These are phyloP conservation scores for Orthonevra nobilis DNA, from an alignment of 2,888 invertebrate genomes.

Conservation along the genomic window DNA sequence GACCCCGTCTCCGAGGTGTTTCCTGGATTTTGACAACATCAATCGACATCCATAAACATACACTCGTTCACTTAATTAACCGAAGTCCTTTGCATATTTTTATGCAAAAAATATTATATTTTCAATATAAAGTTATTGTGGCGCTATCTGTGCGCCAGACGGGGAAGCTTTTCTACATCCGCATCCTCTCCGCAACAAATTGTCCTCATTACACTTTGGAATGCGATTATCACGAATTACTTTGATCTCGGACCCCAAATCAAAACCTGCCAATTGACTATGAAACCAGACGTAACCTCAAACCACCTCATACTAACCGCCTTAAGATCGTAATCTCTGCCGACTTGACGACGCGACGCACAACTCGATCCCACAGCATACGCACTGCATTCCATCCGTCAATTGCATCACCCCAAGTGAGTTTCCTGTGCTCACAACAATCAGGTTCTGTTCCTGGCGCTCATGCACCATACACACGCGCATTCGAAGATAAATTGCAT, in stretches of 20 bases:
- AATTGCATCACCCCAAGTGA: conserved; percentile 32
- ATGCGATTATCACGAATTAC: conserved; percentile 24
- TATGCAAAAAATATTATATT: no score
- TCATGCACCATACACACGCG: background rate
- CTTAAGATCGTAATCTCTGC: conserved; percentile 23
- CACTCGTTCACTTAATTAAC: no score
- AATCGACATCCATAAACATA: no score
- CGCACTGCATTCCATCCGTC: conserved; percentile 42
- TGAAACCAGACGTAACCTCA: conserved; percentile 55
- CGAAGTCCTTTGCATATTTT: no score
- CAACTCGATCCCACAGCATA: conserved; percentile 18
- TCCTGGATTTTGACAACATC: no score
- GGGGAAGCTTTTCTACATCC: no score
- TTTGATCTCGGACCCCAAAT: conserved; percentile 39
- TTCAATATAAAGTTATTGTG: no score
- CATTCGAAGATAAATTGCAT: conserved; percentile 29
- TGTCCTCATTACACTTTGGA: conserved; percentile 24
- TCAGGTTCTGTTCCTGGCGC: conserved; percentile 35
- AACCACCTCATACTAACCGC: conserved; percentile 56
- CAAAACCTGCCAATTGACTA: conserved; percentile 4
- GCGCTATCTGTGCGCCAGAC: no score
- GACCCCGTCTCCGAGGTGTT: no score
- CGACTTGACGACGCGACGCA: conserved; percentile 7
- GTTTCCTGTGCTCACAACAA: conserved; percentile 59
- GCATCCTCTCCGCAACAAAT: no score